A percentile compares a stretch with the other conserved stretches of the same genome.
phyloP scores from a whole-genome alignment of 2,888 invertebrate species.

The Lissonota sp. region DNA sequence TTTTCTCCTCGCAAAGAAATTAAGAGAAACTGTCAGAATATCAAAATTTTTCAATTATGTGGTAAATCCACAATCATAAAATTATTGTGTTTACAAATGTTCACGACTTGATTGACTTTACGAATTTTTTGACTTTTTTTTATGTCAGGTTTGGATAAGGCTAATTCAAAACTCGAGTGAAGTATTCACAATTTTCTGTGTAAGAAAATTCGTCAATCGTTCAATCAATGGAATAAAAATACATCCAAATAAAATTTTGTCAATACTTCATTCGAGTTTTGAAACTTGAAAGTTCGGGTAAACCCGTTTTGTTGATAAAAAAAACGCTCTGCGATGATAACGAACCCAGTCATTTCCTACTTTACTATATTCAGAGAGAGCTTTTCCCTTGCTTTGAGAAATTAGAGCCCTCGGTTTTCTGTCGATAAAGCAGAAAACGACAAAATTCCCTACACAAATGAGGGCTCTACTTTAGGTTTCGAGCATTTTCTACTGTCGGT shows the following conservation, averaged over 20 bases:
- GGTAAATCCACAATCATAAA: background rate
- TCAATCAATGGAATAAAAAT: too few species aligned
- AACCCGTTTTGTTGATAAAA: slow-evolving; percentile 6
- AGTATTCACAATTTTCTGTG: too few species aligned
- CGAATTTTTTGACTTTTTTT: too few species aligned
- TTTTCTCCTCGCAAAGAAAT: too few species aligned
- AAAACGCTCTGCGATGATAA: slow-evolving; percentile 52
- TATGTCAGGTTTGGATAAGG: too few species aligned
- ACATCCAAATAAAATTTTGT: background rate
- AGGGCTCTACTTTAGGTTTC: background rate
- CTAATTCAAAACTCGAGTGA: too few species aligned
- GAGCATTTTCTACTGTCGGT: slow-evolving; percentile 7
- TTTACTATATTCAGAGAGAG: slow-evolving; percentile 32
- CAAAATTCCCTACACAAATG: background rate
- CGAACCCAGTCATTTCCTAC: slow-evolving; percentile 21
- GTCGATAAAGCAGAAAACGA: slow-evolving; percentile 54
- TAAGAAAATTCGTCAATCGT: too few species aligned
- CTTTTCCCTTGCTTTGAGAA: background rate
- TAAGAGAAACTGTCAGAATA: too few species aligned
- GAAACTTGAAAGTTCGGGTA: background rate
- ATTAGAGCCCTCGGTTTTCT: background rate
- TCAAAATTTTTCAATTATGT: background rate
- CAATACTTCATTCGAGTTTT: background rate
- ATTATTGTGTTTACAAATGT: background rate
- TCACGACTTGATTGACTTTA: too few species aligned